Evolutionary conservation across 1,140 invertebrate genomes (phyloP).

Genomic region (Papilio machaon): DNA sequence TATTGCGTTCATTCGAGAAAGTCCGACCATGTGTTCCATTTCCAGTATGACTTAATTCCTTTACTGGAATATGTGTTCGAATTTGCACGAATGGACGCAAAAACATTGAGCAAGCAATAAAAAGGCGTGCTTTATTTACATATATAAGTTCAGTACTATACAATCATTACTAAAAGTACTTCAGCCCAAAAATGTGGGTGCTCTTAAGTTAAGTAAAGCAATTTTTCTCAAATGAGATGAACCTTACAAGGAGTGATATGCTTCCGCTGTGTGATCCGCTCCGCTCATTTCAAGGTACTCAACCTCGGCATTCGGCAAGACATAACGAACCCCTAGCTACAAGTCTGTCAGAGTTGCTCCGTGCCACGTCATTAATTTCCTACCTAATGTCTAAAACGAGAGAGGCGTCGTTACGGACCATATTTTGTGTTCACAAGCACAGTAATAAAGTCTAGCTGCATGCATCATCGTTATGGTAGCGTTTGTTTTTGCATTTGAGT

Average conservation of each 20-base stretch:
- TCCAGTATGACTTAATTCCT: too few species aligned
- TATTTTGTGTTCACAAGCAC: conserved; percentile 67
- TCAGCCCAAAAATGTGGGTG: neutral
- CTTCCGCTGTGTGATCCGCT: neutral
- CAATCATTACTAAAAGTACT: neutral
- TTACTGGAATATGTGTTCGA: neutral
- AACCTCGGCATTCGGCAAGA: conserved; percentile 48
- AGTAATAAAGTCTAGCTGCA: conserved; percentile 53
- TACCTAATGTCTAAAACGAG: conserved; percentile 70
- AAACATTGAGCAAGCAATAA: neutral
- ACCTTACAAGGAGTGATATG: conserved; percentile 18
- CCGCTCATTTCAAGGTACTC: neutral
- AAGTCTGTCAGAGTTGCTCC: conserved; percentile 62
- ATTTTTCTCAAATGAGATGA: conserved; percentile 32
- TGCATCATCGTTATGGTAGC: conserved; percentile 40
- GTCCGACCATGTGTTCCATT: neutral
- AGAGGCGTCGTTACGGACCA: conserved; percentile 59
- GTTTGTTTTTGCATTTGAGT: conserved; percentile 18
- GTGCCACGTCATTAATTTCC: conserved; percentile 76
- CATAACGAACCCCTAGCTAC: conserved; percentile 59
- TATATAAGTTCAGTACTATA: neutral
- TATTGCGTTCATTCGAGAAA: neutral
- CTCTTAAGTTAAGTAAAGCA: conserved; percentile 28
- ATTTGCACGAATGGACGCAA: neutral
- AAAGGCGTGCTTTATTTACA: neutral